Percentiles rank a stretch among this genome's conserved stretches.
These are phyloP conservation scores for Corbicula japonica DNA, from an alignment of 2,888 invertebrate genomes.

Conservation along the genomic window DNA sequence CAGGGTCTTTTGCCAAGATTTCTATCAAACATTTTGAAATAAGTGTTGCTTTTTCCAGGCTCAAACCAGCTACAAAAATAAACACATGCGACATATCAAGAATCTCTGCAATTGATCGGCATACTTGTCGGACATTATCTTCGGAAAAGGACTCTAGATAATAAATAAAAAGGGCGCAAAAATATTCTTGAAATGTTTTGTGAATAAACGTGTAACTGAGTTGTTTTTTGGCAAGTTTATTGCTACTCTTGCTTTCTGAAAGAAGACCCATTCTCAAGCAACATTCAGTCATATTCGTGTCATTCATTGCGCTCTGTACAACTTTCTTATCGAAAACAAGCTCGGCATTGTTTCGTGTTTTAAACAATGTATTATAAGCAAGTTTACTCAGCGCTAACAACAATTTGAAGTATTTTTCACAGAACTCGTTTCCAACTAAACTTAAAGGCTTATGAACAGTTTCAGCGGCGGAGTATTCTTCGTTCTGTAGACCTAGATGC, in stretches of 20 bases:
- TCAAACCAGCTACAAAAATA: not conserved
- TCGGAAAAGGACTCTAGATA: not conserved
- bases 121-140: not conserved
- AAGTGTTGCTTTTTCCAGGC: not conserved
- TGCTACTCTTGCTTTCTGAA: not conserved
- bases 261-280: not conserved
- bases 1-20: not conserved
- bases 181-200: slow-evolving; percentile 6
- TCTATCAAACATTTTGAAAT: not conserved
- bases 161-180: not conserved
- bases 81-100: not conserved
- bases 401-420: not conserved
- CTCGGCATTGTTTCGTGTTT: not conserved
- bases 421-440: not conserved
- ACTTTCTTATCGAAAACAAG: not conserved
- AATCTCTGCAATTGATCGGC: not conserved
- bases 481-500: too few relatives aligned
- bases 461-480: not conserved
- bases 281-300: not conserved
- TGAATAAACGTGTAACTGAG: not conserved
- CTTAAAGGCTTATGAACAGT: not conserved
- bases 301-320: not conserved
- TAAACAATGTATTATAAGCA: not conserved
- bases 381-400: not conserved
- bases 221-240: not conserved